Base-by-base conservation (phyloP, 1,140 invertebrate species). In the Leptinotarsa undecemlineata region DNA sequence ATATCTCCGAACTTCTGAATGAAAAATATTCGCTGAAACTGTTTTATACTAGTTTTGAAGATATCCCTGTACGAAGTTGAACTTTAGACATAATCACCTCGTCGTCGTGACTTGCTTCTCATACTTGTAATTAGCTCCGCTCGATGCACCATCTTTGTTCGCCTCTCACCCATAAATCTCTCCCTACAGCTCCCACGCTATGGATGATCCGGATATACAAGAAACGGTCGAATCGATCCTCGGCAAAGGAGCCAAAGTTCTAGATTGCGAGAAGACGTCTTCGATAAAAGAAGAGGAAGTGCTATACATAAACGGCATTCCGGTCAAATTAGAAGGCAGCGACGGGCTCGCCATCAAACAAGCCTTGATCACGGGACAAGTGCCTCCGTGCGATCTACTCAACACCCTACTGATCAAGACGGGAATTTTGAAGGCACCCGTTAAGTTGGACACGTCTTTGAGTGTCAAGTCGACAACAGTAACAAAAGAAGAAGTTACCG, bases 151-250 rank as follows among this genome's bases (percentile, higher is more conserved):
- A 68, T 68, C 11, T 68, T 68, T 26, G 23, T 19, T 13, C 33
- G 14, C n/a, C 17, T 20, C 20, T 70, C 17, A 70, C 68, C 68
- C 19, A 23, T 68, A 74, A 68, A 57, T 74, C 23, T 74, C 47
- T 68, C 21, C 62, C 69, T 68, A 47, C 62, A 73, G 76, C 48
- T 8, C 72, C 48, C 21, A 57, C 15, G 62, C 83, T 26, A 78
- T 93, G 90, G 91, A 93, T 82, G 91, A 93, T 84, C 85, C 87
- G 75, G 91, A 93, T 83, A 92, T 93, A 72, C 91, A 93, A 80
- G 92, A 92, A 77, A 93, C 92, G 62, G 92, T 94, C 48, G 92
- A 93, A 84, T 91, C 91, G 71, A 90, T 94, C 67, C 89, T 93
- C 69, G 92, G 92, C 73, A 92, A 91, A 72, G 91, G 91, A 48